Conservation (phyloP, 2,888 invertebrate genomes). For the Brachycybe producta region DNA sequence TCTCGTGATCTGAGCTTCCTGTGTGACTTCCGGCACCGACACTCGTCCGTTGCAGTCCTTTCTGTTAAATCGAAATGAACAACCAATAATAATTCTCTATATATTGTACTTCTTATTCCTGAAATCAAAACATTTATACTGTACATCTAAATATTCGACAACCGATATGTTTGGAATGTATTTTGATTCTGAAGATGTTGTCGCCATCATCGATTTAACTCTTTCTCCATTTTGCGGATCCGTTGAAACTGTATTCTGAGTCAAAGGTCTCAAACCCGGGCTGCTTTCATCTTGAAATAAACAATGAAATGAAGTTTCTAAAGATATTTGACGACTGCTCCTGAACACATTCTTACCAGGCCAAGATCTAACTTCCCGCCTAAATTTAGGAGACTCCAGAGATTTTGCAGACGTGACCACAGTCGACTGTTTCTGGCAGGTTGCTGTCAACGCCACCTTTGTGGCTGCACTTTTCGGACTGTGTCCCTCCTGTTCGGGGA, state of each 20-base stretch:
- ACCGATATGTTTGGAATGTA: slow-evolving; percentile 3
- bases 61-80: neutral
- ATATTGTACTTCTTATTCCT: neutral
- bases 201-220: no score
- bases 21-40: slow-evolving; percentile 12
- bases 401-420: neutral
- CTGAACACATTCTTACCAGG: slow-evolving; percentile 18
- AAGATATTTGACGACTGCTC: no score
- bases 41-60: neutral
- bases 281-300: no score
- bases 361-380: slow-evolving; percentile 19
- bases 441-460: neutral
- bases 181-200: no score
- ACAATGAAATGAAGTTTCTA: no score
- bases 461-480: neutral
- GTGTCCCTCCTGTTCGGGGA: neutral
- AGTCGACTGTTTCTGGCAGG: neutral
- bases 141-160: slow-evolving; percentile 9
- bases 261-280: no score
- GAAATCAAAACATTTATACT: neutral
- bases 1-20: slow-evolving; percentile 19
- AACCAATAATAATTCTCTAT: neutral
- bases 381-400: neutral
- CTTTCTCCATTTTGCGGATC: no score
- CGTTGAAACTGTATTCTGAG: no score